phyloP scores from a whole-genome alignment of 2,113 vertebrate species.

The Synodontis membranacea region DNA sequence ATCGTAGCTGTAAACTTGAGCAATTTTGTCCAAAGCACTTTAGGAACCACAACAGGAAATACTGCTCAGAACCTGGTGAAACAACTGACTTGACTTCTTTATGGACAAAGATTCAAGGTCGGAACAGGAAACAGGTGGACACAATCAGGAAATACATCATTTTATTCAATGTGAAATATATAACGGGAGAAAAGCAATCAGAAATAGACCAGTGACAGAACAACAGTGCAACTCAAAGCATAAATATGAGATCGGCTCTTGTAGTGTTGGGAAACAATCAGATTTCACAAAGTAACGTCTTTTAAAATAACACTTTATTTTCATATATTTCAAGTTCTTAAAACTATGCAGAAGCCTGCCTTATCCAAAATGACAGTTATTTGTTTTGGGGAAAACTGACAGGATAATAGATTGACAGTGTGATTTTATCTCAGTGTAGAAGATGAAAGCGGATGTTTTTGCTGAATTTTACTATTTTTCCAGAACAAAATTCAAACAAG shows the following conservation, averaged over 20 bases:
- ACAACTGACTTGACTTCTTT: not conserved
- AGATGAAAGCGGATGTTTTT: not conserved
- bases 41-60: not conserved
- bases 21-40: not conserved
- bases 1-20: not conserved
- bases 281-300: not conserved
- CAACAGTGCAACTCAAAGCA: not conserved
- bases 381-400: not conserved
- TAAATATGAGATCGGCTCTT: not conserved
- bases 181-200: not conserved
- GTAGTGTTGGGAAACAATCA: not conserved
- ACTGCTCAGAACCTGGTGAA: not conserved
- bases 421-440: not conserved
- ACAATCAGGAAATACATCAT: not conserved
- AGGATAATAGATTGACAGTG: not conserved
- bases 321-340: not conserved
- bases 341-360: not conserved
- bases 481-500: not conserved
- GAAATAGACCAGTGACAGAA: not conserved
- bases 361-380: not conserved
- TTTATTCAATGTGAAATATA: not conserved
- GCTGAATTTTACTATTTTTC: conserved; percentile 1
- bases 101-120: not conserved
- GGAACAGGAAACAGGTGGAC: not conserved
- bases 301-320: not conserved